Base-by-base conservation (phyloP, 2,888 invertebrate genomes). In the Lithodes maja region DNA sequence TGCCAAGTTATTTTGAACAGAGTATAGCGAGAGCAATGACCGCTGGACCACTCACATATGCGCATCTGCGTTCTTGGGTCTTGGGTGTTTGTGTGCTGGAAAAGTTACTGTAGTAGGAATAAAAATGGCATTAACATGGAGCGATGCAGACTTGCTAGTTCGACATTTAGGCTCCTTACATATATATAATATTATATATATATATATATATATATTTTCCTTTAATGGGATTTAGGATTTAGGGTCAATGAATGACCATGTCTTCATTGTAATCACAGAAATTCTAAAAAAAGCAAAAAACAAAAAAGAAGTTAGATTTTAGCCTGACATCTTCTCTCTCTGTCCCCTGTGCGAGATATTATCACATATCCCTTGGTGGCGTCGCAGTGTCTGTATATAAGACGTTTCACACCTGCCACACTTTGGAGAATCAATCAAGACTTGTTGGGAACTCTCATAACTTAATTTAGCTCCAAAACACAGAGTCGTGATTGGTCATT, bases 301-400 rank as follows among this genome's bases (percentile, higher is more conserved):
- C 5, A 71, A 71, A 69, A 7, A 49, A 77, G 77, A 84, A 82
- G 61, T 84, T 88, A 88, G 88, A 88, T 84, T 88, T 88, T 88
- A 88, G 88, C 55, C 69, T 88, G 50, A 79, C 88, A 88, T 88
- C 88, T 88, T 88, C 88, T 88, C 88, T 88, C 88, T 88, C 88
- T 88, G 88, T 88, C 88, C 88, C 80, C 55, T 84, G 79, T 81
- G 80, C 68, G 84, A 88, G 68, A 53, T 79, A 69, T 80, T 55
- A 83, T 80, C 80, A 88, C 87, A 88, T 84, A 88, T 88, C 84
- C 84, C 54, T 83, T 84, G 81, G 80, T 80, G 79, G 75, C 55
- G 61, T 77, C 17, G 52, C 69, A 71, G 79, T 81, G 81, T 81
- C 15, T 50, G 81, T 81, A 81, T 54, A 61, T 71, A 71, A 71